Evolutionary conservation across 2,113 vertebrate genomes (phyloP).

Genomic region (Semnornis frantzii): DNA sequence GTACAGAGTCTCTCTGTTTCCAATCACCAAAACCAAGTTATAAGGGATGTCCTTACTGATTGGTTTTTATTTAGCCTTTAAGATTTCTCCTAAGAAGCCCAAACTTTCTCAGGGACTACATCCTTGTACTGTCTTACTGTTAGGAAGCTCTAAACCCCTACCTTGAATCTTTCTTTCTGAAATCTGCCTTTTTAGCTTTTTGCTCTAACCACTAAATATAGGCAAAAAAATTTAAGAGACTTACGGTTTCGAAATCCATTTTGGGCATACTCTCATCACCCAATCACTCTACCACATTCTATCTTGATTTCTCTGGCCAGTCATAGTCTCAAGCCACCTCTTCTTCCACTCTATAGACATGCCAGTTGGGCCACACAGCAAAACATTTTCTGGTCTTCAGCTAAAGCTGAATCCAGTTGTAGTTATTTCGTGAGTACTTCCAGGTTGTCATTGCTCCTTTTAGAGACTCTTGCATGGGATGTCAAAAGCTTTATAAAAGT

Average conservation of each 20-base stretch:
- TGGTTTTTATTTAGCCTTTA: background rate
- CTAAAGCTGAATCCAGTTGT: background rate
- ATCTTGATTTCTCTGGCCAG: background rate
- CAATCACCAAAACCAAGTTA: background rate
- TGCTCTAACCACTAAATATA: background rate
- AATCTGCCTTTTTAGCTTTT: background rate
- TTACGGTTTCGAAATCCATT: background rate
- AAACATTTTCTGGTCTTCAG: background rate
- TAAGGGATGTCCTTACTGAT: background rate
- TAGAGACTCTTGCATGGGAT: background rate
- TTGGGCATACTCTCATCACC: background rate
- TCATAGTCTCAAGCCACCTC: background rate
- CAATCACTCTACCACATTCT: background rate
- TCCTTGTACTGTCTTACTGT: background rate
- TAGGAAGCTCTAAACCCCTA: background rate
- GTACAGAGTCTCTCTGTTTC: background rate
- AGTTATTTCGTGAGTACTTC: background rate
- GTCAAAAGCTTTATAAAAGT: background rate
- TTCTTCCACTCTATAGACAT: background rate
- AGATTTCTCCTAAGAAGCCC: background rate
- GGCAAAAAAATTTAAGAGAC: fast-evolving
- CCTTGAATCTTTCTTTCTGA: background rate
- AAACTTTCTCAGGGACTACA: background rate
- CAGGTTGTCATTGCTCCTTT: background rate
- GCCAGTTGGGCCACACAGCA: background rate